Base-by-base conservation (phyloP, 1,140 invertebrate genomes). In the Subanguina moxae region DNA sequence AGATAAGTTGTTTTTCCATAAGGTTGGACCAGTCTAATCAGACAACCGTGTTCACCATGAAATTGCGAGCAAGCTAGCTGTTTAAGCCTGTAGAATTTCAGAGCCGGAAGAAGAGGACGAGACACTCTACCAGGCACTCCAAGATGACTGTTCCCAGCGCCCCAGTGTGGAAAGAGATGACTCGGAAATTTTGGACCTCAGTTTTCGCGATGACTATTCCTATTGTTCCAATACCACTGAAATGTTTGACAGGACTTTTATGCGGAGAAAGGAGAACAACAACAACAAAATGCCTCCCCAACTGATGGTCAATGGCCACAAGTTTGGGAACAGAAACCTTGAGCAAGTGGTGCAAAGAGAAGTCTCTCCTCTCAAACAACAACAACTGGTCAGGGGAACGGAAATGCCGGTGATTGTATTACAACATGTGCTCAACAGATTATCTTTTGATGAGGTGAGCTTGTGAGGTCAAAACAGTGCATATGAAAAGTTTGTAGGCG, bases 121-220 rank as follows among this genome's bases (percentile, higher is more conserved):
- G 21, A 43, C 27, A 21, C 28, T 61, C 5, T 61, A 32, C 28
- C 58, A 43, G 13, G n/a, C 8, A 8, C n/a, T 28, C n/a, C n/a
- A 25, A 13, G 58, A 61, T 28, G 58, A 61, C 58, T 19, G 19
- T n/a, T 30, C 58, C 28, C 28, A 19, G 21, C 58, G 58, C 5
- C 58, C 28, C n/a, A 30, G 58, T 43, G 58, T 30, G 27, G 58
- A 61, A 1, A 19, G 48, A 52, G 58, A 61, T 30, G 58, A 61
- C 58, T 30, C 27, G 21, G 58, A 61, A 13, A 21, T 21, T 1
- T 61, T 19, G 8, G 58, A 61, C 28, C 28, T 61, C 17, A 61
- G 58, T 43, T 28, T 61, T 19, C 58, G 58, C 3, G 58, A 61
- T 21, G 58, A 61, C 21, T 61, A 21, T 21, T 61, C 58, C 8